Evolutionary conservation across 2,797 vertebrate genomes (phyloP).

Genomic region (Vespertilio murinus): DNA sequence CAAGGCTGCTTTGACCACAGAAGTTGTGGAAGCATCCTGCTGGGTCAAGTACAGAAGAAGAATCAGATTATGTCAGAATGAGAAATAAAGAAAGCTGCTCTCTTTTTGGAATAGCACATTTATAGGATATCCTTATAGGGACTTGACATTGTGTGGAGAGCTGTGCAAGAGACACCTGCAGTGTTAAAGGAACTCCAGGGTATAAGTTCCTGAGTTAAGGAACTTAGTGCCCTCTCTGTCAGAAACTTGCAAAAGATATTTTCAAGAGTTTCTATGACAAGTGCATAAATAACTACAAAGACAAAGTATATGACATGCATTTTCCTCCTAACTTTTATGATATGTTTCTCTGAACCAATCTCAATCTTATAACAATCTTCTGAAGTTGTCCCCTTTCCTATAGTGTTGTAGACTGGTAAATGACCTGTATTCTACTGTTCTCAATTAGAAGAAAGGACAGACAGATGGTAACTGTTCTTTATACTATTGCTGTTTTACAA

Average conservation of each 20-base stretch:
- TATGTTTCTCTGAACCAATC: background rate
- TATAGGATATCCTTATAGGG: background rate
- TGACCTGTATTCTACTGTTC: background rate
- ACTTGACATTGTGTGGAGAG: accelerated
- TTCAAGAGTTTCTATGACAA: background rate
- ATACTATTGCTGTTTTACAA: background rate
- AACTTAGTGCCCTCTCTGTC: background rate
- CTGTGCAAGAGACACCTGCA: background rate
- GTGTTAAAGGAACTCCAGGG: background rate
- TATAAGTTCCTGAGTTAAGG: background rate
- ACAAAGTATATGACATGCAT: background rate
- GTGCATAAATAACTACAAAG: background rate
- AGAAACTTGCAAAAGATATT: background rate
- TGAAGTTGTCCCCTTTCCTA: background rate
- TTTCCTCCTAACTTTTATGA: background rate
- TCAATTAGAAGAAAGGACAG: background rate
- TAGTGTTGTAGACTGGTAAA: background rate
- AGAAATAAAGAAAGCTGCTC: background rate
- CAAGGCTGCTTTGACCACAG: background rate
- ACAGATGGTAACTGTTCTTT: background rate
- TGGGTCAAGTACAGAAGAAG: background rate
- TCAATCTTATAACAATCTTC: background rate
- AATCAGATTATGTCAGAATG: background rate
- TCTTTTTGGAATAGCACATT: background rate
- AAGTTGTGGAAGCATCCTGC: background rate